These are phyloP conservation scores for Corythaixoides concolor DNA, from an alignment of 2,113 vertebrate species.

Conservation along the genomic window DNA sequence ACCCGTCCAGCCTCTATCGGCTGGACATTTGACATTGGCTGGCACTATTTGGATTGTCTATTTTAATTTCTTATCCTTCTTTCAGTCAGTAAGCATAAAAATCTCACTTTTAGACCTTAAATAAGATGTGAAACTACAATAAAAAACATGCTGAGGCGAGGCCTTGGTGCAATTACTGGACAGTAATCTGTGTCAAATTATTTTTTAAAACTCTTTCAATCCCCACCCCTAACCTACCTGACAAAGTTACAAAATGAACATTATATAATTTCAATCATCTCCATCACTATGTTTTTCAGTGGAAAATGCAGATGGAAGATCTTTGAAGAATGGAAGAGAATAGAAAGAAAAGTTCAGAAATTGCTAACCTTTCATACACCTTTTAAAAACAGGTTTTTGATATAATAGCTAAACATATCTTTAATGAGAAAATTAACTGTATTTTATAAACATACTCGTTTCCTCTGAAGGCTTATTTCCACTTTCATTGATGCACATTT, in stretches of 20 bases:
- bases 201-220: background rate
- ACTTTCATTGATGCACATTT: conserved; percentile 84
- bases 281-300: background rate
- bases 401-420: background rate
- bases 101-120: background rate
- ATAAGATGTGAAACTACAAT: background rate
- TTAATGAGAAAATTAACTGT: background rate
- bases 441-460: conserved; percentile 70
- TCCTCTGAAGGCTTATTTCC: conserved; percentile 77
- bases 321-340: background rate
- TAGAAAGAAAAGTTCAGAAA: background rate
- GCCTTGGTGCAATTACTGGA: background rate
- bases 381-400: background rate
- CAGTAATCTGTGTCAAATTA: background rate
- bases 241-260: background rate
- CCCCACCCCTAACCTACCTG: background rate
- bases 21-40: background rate
- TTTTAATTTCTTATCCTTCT: background rate
- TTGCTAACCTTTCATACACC: background rate
- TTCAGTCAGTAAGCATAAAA: background rate
- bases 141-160: background rate
- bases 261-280: background rate
- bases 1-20: background rate
- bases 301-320: background rate
- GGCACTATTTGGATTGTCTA: background rate